phyloP scores from a whole-genome alignment of 1,140 invertebrate genomes.

The Meloidogyne chitwoodi region DNA sequence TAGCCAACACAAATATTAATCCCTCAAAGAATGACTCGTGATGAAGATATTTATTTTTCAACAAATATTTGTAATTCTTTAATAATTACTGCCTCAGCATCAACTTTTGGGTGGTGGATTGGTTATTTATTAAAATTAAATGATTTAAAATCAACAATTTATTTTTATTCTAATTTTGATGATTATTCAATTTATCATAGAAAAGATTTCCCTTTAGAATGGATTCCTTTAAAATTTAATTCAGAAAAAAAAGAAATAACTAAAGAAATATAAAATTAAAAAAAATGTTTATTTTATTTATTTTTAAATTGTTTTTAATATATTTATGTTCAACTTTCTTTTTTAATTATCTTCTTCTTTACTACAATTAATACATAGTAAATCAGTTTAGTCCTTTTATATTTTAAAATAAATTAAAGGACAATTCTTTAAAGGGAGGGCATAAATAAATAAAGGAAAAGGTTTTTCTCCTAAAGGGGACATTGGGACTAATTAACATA shows the following conservation, averaged over 20 bases:
- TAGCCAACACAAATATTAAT: background rate
- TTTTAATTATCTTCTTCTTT: no score
- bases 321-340: no score
- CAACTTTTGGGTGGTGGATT: slow-evolving; percentile 34
- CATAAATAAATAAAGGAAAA: no score
- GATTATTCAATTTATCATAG: background rate
- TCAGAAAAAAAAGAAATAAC: background rate
- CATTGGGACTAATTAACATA: no score
- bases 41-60: background rate
- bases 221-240: background rate
- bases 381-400: no score
- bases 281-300: no score
- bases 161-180: background rate
- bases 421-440: no score
- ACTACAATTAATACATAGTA: no score
- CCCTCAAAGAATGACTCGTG: no score
- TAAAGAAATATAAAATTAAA: background rate
- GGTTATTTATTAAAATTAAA: slow-evolving; percentile 28
- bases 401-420: no score
- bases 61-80: slow-evolving; percentile 17
- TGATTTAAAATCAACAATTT: background rate
- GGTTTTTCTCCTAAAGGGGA: no score
- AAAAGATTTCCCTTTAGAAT: background rate
- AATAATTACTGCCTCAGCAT: slow-evolving; percentile 16
- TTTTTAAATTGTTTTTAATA: no score